Base-by-base conservation (phyloP, 2,113 vertebrate genomes). In the Trochalopteron elliotii region DNA sequence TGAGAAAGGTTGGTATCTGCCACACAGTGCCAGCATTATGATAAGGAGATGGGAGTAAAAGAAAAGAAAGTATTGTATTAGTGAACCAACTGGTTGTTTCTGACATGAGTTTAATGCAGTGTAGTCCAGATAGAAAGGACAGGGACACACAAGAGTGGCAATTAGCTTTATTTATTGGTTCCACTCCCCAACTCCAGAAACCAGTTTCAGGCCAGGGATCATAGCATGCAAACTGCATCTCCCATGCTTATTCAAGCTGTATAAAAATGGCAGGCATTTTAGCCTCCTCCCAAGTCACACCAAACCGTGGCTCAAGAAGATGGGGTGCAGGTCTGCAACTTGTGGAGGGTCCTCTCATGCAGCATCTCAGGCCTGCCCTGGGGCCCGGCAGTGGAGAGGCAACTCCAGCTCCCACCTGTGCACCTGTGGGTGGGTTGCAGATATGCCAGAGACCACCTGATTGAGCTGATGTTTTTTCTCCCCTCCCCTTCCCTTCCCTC, bases 341-440 rank as follows among this genome's bases (percentile, higher is more conserved):
- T 49, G 13, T 10, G 59, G 61, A 71, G 12, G 5, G 2, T 9
- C 4, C 27, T 56, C 37, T 68, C 16, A 19, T 11, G 25, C 0
- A 4, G 37, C 14, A 31, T 33, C 60, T 75, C 37, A 28, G 33
- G 31, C 23, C 22, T 83, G 37, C 19, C 70, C n/a, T 6, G 5
- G 17, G 15, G 35, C 30, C 47, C 3, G 1, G 7, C 3, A 15
- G 27, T 3, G 50, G 13, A 21, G 33, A 52, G 4, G 15, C 11
- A 40, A 6, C 6, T 27, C 39, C 19, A 70, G 52, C 31, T 71
- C 31, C 30, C 21, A 61, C 15, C 25, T 64, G 15, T 35, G 19
- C 15, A 71, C 20, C 40, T 52, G 14, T 2, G 7, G 11, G n/a
- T 27, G 21, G 31, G 31, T 9, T 70, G 31, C 27, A 87, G 59